phyloP scores from a whole-genome alignment of 2,113 vertebrate species.

The Aspiorhynchus laticeps region DNA sequence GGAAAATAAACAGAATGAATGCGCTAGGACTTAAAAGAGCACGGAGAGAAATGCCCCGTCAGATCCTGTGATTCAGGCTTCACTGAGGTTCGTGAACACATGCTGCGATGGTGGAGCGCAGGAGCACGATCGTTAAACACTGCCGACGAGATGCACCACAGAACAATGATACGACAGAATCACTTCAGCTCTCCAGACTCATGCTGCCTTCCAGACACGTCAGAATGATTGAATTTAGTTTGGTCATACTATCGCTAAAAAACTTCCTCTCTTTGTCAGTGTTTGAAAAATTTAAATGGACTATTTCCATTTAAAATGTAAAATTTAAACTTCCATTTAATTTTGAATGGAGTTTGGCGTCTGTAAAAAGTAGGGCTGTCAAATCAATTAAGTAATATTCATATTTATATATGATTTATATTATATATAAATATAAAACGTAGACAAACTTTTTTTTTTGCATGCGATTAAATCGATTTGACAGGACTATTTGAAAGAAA shows the following conservation, averaged over 20 bases:
- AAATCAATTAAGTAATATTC: neutral
- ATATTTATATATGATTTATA: too few relatives aligned
- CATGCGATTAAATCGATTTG: too few relatives aligned
- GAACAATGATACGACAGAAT: neutral
- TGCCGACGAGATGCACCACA: neutral
- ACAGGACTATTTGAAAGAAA: neutral
- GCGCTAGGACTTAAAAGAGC: constrained; percentile 6
- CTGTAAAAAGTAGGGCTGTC: neutral
- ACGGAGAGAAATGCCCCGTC: neutral
- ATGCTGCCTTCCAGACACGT: neutral
- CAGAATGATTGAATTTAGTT: neutral
- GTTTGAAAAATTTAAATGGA: neutral
- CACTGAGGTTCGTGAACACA: constrained; percentile 12
- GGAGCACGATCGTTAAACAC: neutral
- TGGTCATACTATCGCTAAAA: neutral
- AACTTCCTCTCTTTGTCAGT: neutral
- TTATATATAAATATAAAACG: too few relatives aligned
- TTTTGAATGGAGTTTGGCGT: neutral
- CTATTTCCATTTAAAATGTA: neutral
- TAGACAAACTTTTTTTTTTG: too few relatives aligned
- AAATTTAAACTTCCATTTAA: neutral
- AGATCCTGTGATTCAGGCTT: constrained; percentile 17
- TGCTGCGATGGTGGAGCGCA: neutral
- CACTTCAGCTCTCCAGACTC: neutral
- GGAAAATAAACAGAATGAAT: neutral